These are phyloP conservation scores for Athalia rosae DNA, from an alignment of 2,888 invertebrate genomes.

Conservation along the genomic window DNA sequence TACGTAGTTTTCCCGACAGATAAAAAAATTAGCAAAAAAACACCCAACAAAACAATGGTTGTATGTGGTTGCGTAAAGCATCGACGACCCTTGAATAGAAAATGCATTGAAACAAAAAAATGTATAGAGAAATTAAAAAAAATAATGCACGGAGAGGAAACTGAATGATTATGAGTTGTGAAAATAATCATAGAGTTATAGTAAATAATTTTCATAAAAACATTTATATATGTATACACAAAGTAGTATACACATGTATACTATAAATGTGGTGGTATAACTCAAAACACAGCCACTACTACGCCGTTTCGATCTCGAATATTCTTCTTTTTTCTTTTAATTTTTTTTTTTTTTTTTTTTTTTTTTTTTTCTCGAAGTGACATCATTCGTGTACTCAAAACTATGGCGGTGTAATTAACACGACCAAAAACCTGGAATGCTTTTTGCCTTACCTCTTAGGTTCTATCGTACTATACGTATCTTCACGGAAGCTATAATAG, in stretches of 20 bases:
- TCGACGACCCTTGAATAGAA: not conserved
- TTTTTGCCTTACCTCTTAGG: too few relatives aligned
- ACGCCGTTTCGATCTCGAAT: not conserved
- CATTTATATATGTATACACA: too few relatives aligned
- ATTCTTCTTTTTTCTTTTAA: not conserved
- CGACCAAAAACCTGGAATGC: too few relatives aligned
- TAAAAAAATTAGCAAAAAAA: too few relatives aligned
- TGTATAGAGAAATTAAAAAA: not conserved
- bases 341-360: not conserved
- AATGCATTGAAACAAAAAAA: not conserved
- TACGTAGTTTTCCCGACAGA: too few relatives aligned
- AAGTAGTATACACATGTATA: slow-evolving; percentile 24
- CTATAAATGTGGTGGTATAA: not conserved
- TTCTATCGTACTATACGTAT: too few relatives aligned
- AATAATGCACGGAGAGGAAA: not conserved
- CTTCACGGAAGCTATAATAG: too few relatives aligned
- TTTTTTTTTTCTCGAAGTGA: not conserved
- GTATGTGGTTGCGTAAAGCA: not conserved
- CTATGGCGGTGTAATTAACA: too few relatives aligned
- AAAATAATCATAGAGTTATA: slow-evolving; percentile 6
- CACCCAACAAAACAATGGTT: too few relatives aligned
- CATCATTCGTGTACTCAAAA: not conserved
- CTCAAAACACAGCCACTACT: too few relatives aligned
- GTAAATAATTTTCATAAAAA: not conserved
- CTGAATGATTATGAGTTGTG: not conserved